Conservation (phyloP, 2,113 vertebrate species). For the Eidolon helvum region DNA sequence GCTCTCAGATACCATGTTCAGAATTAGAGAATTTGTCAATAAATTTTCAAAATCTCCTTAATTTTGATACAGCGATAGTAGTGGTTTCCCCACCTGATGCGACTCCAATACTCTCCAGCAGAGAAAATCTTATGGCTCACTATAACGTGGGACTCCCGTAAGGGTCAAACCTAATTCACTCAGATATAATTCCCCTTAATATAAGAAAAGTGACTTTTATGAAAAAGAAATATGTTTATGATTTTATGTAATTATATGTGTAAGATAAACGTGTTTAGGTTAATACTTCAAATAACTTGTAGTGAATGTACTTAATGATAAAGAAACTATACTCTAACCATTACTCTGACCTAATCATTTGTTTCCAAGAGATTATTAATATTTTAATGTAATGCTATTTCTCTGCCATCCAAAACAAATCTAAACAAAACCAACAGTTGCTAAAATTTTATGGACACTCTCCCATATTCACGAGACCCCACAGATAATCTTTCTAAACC, state of each 20-base stretch:
- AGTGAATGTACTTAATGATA: not conserved
- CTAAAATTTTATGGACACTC: not conserved
- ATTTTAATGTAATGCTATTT: constrained; percentile 33
- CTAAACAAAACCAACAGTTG: not conserved
- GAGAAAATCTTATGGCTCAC: constrained; percentile 38
- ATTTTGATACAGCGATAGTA: constrained; percentile 60
- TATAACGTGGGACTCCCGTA: constrained; percentile 21
- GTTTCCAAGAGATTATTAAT: not conserved
- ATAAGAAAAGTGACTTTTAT: not conserved
- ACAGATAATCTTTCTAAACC: not conserved
- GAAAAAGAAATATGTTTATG: not conserved
- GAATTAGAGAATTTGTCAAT: constrained; percentile 78
- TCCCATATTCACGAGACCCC: not conserved
- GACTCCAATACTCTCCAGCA: constrained; percentile 44
- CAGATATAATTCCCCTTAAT: constrained; percentile 32
- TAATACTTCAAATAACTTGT: constrained; percentile 15
- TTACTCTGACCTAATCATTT: not conserved
- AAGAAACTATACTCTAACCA: not conserved
- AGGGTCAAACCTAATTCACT: constrained; percentile 45
- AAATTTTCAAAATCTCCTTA: constrained; percentile 72
- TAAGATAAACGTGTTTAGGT: constrained; percentile 36
- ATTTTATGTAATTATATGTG: not conserved
- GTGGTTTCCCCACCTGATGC: constrained; percentile 41
- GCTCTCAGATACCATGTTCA: constrained; percentile 76
- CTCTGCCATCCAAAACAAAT: not conserved